Evolutionary conservation across 92 coral and sea anemone species (phyloP).

Genomic region (Actinostola sp.): DNA sequence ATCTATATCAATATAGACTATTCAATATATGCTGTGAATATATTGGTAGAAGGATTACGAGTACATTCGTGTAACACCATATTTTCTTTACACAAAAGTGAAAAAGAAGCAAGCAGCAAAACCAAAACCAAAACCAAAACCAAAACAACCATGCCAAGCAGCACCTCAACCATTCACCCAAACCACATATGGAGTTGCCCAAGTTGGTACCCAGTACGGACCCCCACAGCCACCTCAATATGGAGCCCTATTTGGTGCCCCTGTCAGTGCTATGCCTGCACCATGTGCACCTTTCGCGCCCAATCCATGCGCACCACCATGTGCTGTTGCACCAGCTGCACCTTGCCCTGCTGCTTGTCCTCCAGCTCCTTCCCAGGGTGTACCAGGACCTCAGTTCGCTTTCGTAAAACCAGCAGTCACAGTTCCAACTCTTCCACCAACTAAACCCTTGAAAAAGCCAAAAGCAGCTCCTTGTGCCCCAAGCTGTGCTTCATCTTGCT

Average conservation of each 20-base stretch:
- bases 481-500: constrained; percentile 29
- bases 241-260: constrained; percentile 42
- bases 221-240: constrained; percentile 19
- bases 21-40: no score
- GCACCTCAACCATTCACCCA: not conserved
- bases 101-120: no score
- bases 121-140: not conserved
- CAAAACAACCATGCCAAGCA: not conserved
- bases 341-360: constrained; percentile 55
- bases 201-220: constrained; percentile 12
- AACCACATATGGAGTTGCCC: constrained; percentile 9
- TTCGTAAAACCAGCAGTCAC: constrained; percentile 26
- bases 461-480: constrained; percentile 24
- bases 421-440: constrained; percentile 5
- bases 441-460: constrained; percentile 11
- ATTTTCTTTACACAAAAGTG: no score
- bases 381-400: constrained; percentile 29
- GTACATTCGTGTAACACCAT: no score
- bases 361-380: no score
- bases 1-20: no score
- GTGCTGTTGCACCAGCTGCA: constrained; percentile 32
- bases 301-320: constrained; percentile 40
- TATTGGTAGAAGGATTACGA: no score
- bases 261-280: constrained; percentile 26
- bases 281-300: constrained; percentile 23